phyloP scores from a whole-genome alignment of 2,888 invertebrate genomes.

The Xestia c-nigrum region DNA sequence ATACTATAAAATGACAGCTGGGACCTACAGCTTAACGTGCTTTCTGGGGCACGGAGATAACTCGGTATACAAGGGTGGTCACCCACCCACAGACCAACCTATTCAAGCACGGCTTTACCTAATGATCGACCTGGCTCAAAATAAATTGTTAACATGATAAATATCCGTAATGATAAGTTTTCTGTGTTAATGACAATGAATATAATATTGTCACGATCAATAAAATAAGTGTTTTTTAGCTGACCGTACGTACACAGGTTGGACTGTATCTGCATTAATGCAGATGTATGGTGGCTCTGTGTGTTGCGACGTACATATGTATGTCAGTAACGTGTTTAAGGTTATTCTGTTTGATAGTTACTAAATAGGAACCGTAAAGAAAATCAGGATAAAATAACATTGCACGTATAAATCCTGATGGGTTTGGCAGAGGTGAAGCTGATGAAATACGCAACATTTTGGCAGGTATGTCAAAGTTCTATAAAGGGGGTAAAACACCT shows the following conservation, averaged over 20 bases:
- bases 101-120: no score
- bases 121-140: no score
- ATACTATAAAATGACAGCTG: no score
- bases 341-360: background rate
- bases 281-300: conserved; percentile 21
- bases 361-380: background rate
- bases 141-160: no score
- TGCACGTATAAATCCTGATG: background rate
- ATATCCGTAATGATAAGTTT: no score
- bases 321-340: conserved; percentile 11
- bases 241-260: conserved; percentile 32
- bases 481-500: no score
- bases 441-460: background rate
- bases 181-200: no score
- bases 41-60: no score
- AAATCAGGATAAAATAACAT: background rate
- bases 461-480: no score
- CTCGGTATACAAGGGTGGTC: no score
- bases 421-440: background rate
- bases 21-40: no score
- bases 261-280: conserved; percentile 33
- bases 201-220: background rate
- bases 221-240: background rate
- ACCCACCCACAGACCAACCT: no score
- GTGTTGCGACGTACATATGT: conserved; percentile 6